Conservation (phyloP, 2,888 invertebrate genomes). For the Amitus sp. region DNA sequence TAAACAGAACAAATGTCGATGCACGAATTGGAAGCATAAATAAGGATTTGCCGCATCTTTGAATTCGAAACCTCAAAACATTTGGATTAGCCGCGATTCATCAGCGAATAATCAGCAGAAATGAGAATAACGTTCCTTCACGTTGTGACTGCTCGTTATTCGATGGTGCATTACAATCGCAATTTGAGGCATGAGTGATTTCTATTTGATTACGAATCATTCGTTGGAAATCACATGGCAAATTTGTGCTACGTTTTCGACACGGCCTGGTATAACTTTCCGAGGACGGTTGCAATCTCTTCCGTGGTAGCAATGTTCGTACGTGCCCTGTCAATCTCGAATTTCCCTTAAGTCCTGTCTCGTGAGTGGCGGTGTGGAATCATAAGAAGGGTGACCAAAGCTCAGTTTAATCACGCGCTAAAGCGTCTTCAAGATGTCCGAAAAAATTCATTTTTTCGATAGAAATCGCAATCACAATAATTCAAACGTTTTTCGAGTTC, state of each 20-base stretch:
- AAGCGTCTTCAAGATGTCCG: too few species aligned
- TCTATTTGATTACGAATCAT: constrained; percentile 11
- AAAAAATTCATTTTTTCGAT: too few species aligned
- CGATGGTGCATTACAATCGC: constrained; percentile 13
- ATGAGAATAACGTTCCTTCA: constrained; percentile 16
- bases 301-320: not conserved
- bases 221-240: constrained; percentile 12
- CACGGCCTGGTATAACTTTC: constrained; percentile 6
- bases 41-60: constrained; percentile 11
- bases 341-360: not conserved
- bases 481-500: too few species aligned
- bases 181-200: constrained; percentile 15
- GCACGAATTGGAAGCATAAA: not conserved
- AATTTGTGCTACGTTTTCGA: constrained; percentile 4
- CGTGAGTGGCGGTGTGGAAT: too few species aligned
- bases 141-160: constrained; percentile 6
- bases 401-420: too few species aligned
- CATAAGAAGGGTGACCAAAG: too few species aligned
- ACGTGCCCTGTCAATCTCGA: too few species aligned
- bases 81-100: constrained; percentile 5
- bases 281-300: not conserved
- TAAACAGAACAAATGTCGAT: not conserved
- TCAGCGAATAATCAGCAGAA: constrained; percentile 13
- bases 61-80: constrained; percentile 8
- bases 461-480: too few species aligned